Conservation (phyloP, 2,797 vertebrate species). For the Cynodonichthys magdalenae region DNA sequence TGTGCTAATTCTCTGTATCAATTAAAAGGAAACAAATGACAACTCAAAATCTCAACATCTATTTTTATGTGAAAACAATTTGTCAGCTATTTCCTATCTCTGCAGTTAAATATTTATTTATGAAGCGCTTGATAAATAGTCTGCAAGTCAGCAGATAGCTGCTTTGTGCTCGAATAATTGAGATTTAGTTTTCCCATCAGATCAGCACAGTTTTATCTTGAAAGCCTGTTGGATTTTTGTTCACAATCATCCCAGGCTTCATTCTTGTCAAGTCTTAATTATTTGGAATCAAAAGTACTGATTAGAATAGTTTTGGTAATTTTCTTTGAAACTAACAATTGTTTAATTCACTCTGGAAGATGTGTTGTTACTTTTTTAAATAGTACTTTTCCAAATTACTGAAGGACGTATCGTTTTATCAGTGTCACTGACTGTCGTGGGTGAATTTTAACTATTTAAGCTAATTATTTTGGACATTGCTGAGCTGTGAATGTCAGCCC, state of each 20-base stretch:
- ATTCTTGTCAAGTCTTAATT: neutral
- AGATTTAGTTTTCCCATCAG: neutral
- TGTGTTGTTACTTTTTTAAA: too few relatives aligned
- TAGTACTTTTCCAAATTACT: too few relatives aligned
- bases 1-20: constrained; percentile 22
- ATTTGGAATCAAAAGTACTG: neutral
- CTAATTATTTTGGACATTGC: too few relatives aligned
- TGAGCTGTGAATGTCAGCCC: too few relatives aligned
- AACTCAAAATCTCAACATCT: constrained; percentile 1
- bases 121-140: neutral
- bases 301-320: neutral
- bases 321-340: too few relatives aligned
- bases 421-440: too few relatives aligned
- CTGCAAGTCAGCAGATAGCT: neutral
- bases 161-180: neutral
- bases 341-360: too few relatives aligned
- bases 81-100: neutral
- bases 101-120: neutral
- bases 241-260: neutral
- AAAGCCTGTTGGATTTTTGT: neutral
- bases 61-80: neutral
- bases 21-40: constrained; percentile 9
- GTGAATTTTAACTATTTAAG: too few relatives aligned
- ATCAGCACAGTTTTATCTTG: neutral
- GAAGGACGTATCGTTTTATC: too few relatives aligned